Evolutionary conservation across 2,797 vertebrate genomes (phyloP).

Genomic region (Florisuga fusca): DNA sequence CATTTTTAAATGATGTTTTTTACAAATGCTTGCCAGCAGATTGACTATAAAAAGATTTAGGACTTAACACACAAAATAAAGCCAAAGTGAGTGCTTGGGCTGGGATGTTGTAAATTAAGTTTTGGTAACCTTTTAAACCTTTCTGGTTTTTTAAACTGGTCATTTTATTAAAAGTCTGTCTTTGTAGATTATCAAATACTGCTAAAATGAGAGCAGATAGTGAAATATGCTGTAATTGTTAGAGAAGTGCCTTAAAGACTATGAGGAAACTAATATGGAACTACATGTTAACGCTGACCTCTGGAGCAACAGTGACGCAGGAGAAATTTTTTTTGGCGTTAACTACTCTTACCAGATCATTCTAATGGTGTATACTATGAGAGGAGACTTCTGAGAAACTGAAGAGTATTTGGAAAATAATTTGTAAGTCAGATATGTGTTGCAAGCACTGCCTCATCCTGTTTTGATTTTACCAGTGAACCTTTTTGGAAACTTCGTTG

Average conservation of each 20-base stretch:
- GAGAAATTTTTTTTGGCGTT: background rate
- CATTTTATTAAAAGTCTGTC: background rate
- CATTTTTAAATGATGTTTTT: slow-evolving; percentile 9
- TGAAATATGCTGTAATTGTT: background rate
- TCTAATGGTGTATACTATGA: background rate
- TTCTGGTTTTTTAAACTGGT: background rate
- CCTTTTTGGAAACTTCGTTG: background rate
- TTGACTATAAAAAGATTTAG: background rate
- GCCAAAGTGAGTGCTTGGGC: background rate
- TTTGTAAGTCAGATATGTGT: background rate
- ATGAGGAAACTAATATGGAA: background rate
- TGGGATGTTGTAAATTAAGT: background rate
- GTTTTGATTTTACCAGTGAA: background rate
- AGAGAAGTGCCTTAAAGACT: background rate
- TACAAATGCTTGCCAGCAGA: background rate
- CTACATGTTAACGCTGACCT: background rate
- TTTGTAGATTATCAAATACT: background rate
- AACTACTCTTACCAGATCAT: background rate
- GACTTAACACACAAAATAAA: background rate
- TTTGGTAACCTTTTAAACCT: slow-evolving; percentile 21
- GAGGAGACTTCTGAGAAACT: background rate
- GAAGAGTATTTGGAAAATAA: background rate
- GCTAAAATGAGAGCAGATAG: background rate
- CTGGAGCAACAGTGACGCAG: background rate
- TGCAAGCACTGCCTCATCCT: background rate